Evolutionary conservation across 2,888 invertebrate species (phyloP).

Genomic region (Biston stratarius): DNA sequence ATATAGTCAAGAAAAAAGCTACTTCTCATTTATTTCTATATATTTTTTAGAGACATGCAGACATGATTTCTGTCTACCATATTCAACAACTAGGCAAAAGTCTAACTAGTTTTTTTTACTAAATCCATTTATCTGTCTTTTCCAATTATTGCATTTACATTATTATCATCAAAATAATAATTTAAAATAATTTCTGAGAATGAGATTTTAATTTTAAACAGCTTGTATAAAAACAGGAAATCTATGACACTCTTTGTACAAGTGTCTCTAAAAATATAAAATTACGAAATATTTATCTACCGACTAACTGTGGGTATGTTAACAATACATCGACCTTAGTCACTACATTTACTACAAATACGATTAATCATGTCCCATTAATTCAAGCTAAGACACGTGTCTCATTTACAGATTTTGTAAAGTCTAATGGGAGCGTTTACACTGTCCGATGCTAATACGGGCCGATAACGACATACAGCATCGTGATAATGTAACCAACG

Average conservation of each 20-base stretch:
- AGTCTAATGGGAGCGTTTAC: constrained; percentile 17
- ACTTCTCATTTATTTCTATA: no score
- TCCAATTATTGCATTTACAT: no score
- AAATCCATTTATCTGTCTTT: no score
- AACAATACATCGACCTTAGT: constrained; percentile 22
- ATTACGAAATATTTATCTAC: constrained; percentile 4
- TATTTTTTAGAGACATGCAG: no score
- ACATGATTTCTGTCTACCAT: no score
- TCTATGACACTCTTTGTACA: constrained; percentile 12
- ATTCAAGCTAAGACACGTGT: constrained; percentile 6
- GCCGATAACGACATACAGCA: constrained; percentile 16
- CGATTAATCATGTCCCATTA: constrained; percentile 5
- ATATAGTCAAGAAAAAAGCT: no score
- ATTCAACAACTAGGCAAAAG: no score
- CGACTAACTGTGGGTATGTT: background rate
- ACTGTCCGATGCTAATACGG: constrained; percentile 22
- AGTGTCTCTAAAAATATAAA: constrained; percentile 14
- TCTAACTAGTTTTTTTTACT: no score
- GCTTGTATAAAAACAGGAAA: constrained; percentile 13
- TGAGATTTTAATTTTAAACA: background rate
- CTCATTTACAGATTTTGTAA: constrained; percentile 10
- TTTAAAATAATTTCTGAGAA: background rate
- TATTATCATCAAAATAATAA: no score
- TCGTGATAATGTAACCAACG: constrained; percentile 13
- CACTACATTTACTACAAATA: background rate